Base-by-base conservation (phyloP, 2,888 invertebrate species). In the Melinaea menophilus region DNA sequence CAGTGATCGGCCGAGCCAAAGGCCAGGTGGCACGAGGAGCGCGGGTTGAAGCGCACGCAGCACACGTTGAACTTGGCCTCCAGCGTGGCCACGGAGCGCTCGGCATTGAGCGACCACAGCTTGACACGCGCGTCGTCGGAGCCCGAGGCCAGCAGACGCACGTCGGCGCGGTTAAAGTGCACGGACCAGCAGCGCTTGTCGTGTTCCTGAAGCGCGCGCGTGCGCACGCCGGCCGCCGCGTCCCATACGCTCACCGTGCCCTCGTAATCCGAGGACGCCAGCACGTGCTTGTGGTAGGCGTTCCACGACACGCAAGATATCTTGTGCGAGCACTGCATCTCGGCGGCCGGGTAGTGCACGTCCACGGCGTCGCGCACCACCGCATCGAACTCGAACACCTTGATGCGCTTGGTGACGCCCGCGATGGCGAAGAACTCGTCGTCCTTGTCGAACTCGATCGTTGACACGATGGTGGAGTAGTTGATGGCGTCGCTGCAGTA, bases 1-100 rank as follows among this genome's bases (percentile, higher is more conserved):
- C 97, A 97, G 85, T 98, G 98, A 89, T 98, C 98, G 34, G 98
- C 98, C n/a, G 97, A 97, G 45, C 98, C 98, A 88, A 98, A 98
- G 2, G 98, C 97, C 65, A 98, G 91, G 81, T 98, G 96, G 80
- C 95, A 96, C 0, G 96, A 94, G 69, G 95, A 96, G 67, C 80
- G 79, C 65, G 89, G 89, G 78, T 87, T 87, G 80, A 89, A 89
- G 80, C 98, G 95, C 13, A 98, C 98, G 86, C 98, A 98, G 85
- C 98, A 98, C 59, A 98, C 97, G 86, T 98, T 98, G 66, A 97
- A 98, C 84, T 96, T 96, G 0, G 97, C 97, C 85, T 98, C 97
- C 13, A 98, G 87, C 5, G 96, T 97, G 9, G 96, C 95, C 12
- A 98, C 94, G 0, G 85, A 84, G 73, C 96, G 94, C 74, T 97